A percentile compares a stretch with the other conserved stretches of the same genome.
phyloP scores from a whole-genome alignment of 2,888 invertebrate species.

The Dicycla oo region DNA sequence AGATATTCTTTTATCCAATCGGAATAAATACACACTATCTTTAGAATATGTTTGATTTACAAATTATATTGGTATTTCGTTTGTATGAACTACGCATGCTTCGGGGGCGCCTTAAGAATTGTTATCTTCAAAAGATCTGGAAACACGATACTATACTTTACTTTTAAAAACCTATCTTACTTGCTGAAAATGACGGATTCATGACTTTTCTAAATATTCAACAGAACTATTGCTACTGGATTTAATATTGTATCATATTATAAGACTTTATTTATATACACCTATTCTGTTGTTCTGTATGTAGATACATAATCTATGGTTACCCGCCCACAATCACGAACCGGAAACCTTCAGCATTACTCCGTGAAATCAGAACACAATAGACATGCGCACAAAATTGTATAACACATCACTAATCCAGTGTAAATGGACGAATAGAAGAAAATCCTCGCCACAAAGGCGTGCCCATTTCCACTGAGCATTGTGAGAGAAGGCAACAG shows the following conservation, averaged over 20 bases:
- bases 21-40: too few species aligned
- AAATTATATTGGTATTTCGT: too few species aligned
- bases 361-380: conserved; percentile 48
- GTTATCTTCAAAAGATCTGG: not conserved
- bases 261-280: not conserved
- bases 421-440: conserved; percentile 80
- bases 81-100: too few species aligned
- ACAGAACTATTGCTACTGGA: too few species aligned
- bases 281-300: not conserved
- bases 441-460: conserved; percentile 84
- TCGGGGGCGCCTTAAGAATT: too few species aligned
- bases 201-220: not conserved
- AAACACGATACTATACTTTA: not conserved
- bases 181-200: not conserved
- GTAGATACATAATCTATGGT: conserved; percentile 13
- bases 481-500: conserved; percentile 80
- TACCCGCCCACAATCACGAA: conserved; percentile 45
- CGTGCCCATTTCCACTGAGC: conserved; percentile 80
- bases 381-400: conserved; percentile 80
- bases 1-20: too few species aligned
- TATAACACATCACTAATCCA: conserved; percentile 68
- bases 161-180: not conserved
- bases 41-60: too few species aligned
- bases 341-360: conserved; percentile 52
- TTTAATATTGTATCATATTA: not conserved